Percentiles rank a stretch among this genome's conserved stretches.
Conservation (phyloP, 1,140 invertebrate species). For the Apocrypta bakeri region DNA sequence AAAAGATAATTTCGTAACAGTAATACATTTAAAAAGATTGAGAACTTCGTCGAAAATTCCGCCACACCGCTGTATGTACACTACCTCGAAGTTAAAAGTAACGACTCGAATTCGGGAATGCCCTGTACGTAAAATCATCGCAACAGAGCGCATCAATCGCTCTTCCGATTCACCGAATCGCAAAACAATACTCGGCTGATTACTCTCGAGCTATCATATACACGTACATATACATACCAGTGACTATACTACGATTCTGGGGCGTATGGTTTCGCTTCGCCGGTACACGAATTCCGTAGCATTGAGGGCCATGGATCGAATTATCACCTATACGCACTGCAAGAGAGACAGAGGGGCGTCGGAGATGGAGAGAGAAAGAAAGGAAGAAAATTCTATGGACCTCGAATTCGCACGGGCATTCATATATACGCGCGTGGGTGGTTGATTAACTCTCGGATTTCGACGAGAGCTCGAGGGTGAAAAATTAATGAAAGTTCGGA, state of each 20-base stretch:
- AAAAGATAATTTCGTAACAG: too few relatives aligned
- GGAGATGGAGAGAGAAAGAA: background rate
- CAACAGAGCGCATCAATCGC: constrained; percentile 58
- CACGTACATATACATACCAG: too few relatives aligned
- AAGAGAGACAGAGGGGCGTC: too few relatives aligned
- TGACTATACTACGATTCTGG: background rate
- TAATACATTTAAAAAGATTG: too few relatives aligned
- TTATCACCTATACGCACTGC: constrained; percentile 15
- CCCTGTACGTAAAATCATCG: background rate
- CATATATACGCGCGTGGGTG: background rate
- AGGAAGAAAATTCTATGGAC: background rate
- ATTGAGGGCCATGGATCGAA: constrained; percentile 14
- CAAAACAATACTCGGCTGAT: constrained; percentile 74
- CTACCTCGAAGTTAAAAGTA: too few relatives aligned
- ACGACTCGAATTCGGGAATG: background rate
- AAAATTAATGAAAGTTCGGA: background rate
- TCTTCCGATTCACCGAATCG: constrained; percentile 69
- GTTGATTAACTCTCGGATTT: background rate
- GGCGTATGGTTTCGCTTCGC: background rate
- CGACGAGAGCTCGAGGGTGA: background rate
- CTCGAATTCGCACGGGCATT: constrained; percentile 16
- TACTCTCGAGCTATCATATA: constrained; percentile 63
- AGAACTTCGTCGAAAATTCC: too few relatives aligned
- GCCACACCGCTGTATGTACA: too few relatives aligned
- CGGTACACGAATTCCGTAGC: constrained; percentile 3